Evolutionary conservation across 1,140 invertebrate genomes (phyloP).

Genomic region (Drosophila littoralis): DNA sequence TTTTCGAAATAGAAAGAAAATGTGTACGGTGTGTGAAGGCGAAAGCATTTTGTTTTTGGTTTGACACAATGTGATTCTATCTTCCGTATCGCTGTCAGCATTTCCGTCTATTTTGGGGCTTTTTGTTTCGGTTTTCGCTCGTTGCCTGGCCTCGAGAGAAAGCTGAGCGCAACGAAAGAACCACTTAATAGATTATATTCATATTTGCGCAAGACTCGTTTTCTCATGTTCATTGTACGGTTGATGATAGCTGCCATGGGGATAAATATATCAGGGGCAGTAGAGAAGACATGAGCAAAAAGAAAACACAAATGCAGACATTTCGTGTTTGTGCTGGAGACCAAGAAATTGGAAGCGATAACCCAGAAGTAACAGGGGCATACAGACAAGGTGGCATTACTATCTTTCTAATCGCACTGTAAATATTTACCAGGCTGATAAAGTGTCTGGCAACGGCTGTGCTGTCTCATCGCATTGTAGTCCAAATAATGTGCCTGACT

Average conservation of each 20-base stretch:
- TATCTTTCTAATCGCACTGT: too few species aligned
- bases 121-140: constrained; percentile 10
- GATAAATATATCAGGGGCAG: background rate
- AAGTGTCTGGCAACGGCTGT: background rate
- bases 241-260: background rate
- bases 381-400: too few species aligned
- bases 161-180: constrained; percentile 31
- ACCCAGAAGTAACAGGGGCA: background rate
- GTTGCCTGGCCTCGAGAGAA: constrained; percentile 25
- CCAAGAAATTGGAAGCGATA: background rate
- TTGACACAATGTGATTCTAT: constrained; percentile 27
- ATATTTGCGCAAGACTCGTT: constrained; percentile 6
- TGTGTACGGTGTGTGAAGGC: constrained; percentile 24
- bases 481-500: too few species aligned
- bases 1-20: constrained; percentile 8
- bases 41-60: constrained; percentile 18
- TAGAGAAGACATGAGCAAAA: background rate
- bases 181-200: constrained; percentile 5
- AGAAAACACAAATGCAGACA: too few species aligned
- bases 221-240: constrained; percentile 4
- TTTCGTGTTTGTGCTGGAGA: too few species aligned
- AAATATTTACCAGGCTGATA: background rate
- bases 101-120: constrained; percentile 17
- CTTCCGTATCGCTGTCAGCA: constrained; percentile 24
- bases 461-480: too few species aligned